Evolutionary conservation across 2,888 invertebrate species (phyloP).

Genomic region (Andrena dorsata): DNA sequence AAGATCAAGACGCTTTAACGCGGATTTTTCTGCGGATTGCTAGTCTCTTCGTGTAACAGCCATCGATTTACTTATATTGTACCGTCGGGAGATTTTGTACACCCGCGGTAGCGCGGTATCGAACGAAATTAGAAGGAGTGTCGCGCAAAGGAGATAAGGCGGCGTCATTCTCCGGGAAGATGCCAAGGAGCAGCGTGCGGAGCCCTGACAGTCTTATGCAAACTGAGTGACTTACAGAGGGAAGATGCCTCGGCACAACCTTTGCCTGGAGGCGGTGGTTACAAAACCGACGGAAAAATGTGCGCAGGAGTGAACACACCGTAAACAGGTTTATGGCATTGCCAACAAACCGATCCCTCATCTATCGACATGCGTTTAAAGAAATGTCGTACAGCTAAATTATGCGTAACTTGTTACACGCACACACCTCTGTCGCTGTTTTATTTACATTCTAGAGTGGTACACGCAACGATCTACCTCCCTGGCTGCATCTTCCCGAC

Average conservation of each 20-base stretch:
- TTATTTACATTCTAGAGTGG: too few species aligned
- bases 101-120: not conserved
- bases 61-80: not conserved
- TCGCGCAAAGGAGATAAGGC: not conserved
- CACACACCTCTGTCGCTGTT: too few species aligned
- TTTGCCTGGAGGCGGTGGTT: conserved; percentile 32
- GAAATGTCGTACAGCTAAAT: not conserved
- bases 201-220: too few species aligned
- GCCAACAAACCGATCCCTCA: not conserved
- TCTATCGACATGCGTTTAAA: not conserved
- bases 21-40: not conserved
- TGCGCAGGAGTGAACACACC: not conserved
- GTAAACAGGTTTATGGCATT: conserved; percentile 36
- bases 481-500: too few species aligned
- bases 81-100: conserved; percentile 15
- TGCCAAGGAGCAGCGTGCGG: not conserved
- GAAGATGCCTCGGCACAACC: conserved; percentile 12
- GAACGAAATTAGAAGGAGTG: conserved; percentile 1
- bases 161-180: not conserved
- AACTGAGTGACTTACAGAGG: conserved; percentile 16
- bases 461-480: too few species aligned
- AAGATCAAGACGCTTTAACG: not conserved
- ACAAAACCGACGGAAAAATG: conserved; percentile 32
- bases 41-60: not conserved
- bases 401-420: not conserved